phyloP scores from a whole-genome alignment of 2,888 invertebrate species.

The Antitype chi region DNA sequence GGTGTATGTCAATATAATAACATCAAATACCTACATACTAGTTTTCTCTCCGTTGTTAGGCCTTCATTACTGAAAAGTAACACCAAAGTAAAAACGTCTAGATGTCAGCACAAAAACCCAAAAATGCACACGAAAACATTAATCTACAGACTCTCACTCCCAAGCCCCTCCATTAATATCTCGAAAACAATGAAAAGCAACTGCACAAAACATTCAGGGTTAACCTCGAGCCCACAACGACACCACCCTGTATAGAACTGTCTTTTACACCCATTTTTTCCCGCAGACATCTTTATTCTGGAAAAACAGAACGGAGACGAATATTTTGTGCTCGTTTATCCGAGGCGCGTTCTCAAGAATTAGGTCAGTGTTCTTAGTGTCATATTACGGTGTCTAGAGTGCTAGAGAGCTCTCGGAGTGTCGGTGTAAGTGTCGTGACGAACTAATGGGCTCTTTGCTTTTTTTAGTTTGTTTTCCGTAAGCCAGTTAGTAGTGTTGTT shows the following conservation, averaged over 20 bases:
- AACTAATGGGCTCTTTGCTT: constrained; percentile 46
- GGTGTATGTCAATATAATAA: background rate
- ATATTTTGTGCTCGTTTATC: constrained; percentile 36
- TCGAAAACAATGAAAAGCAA: constrained; percentile 40
- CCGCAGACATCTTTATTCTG: constrained; percentile 29
- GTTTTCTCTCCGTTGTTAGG: background rate
- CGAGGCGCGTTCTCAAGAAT: constrained; percentile 40
- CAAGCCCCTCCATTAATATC: constrained; percentile 32
- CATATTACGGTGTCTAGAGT: constrained; percentile 60
- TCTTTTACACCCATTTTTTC: constrained; percentile 12
- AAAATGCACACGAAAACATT: background rate
- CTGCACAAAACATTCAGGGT: background rate
- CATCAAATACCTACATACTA: background rate
- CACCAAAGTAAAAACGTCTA: background rate
- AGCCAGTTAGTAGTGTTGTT: constrained; percentile 4
- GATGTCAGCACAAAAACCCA: background rate
- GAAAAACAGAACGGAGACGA: constrained; percentile 19
- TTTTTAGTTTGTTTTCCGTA: constrained; percentile 32
- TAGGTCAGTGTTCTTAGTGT: constrained; percentile 64
- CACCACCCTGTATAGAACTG: constrained; percentile 16
- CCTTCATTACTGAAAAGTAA: background rate
- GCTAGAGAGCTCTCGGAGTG: constrained; percentile 43
- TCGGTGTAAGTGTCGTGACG: constrained; percentile 49
- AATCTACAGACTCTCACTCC: constrained; percentile 3
- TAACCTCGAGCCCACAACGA: background rate